Percentiles rank a stretch among this genome's conserved stretches.
phyloP scores from a whole-genome alignment of 2,113 vertebrate genomes.

The Galemys pyrenaicus region DNA sequence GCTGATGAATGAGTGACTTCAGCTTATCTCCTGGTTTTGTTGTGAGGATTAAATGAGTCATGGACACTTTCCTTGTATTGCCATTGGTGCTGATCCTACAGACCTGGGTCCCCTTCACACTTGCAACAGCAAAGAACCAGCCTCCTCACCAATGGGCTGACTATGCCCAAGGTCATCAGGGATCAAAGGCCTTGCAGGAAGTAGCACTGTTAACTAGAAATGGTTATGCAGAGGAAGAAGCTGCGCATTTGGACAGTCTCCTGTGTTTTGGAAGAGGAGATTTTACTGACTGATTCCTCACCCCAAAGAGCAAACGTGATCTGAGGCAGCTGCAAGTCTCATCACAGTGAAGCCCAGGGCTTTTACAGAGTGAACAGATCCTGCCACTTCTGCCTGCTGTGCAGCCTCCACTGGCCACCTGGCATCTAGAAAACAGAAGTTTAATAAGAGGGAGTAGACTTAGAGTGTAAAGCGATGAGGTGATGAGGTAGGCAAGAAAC shows the following conservation, averaged over 20 bases:
- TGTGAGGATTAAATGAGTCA: neutral
- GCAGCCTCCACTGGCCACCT: neutral
- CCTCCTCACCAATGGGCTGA: neutral
- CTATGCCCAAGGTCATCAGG: neutral
- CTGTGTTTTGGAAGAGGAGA: no score
- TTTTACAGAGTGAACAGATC: neutral
- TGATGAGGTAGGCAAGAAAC: neutral
- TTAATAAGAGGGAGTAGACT: no score
- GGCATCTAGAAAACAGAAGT: neutral
- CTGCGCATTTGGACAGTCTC: no score
- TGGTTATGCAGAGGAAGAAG: neutral
- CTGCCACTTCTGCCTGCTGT: neutral
- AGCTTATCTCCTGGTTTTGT: neutral
- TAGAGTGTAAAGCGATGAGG: neutral
- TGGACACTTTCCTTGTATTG: neutral
- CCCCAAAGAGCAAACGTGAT: neutral
- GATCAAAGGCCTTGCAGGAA: no score
- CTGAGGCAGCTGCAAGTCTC: neutral
- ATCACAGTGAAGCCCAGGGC: rapidly evolving
- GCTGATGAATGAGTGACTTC: neutral
- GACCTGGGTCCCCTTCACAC: neutral
- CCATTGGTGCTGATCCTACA: neutral
- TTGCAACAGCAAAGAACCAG: neutral
- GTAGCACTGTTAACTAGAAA: neutral
- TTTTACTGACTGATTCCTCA: neutral